Evolutionary conservation across 2,113 vertebrate species (phyloP), one percentile per base, ranked within the genome.

Genomic region (Odontesthes bonariensis): DNA sequence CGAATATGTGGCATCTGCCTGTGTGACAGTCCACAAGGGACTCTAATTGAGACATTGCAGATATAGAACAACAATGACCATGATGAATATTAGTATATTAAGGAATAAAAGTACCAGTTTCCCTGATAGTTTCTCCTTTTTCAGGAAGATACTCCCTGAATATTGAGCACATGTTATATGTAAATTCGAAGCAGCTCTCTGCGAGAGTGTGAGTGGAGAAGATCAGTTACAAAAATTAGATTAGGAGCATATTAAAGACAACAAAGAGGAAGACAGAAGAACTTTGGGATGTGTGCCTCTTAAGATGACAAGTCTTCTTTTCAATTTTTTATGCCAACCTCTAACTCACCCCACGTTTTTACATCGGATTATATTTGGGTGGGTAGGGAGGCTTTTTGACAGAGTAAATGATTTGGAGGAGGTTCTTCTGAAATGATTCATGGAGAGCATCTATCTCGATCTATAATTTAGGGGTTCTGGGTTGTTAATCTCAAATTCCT

Each of bases 381-480:
- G 35, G 57, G 63, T 60, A 19, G 61, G 47, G 3, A 49, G 59
- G 70, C 46, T 51, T 73, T 82, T 59, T 6, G 55, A 53, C 47
- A 53, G 56, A 63, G 55, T 56, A 51, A 57, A 17, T 17, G 56
- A 47, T 52, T 60, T 12, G 32, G 51, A 73, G 52, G 61, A 40
- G 22, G 64, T 84, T 33, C 63, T 78, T 20, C 46, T 72, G 44
- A 75, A 69, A 79, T 82, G 77, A 76, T 76, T 86, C 75, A 74
- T 69, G 55, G 69, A 31, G 55, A 81, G 78, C 49, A 42, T 74
- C 75, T 22, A 3, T 72, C n/a, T n/a, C n/a, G n/a, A n/a, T 84
- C 61, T 82, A 86, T 88, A 84, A 75, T 88, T 82, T 38, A 84
- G 32, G 33, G 33, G 35, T 74, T 49, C 5, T 47, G n/a, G 11